Evolutionary conservation across 2,797 vertebrate species (phyloP).

Genomic region (Lacerta viridis): DNA sequence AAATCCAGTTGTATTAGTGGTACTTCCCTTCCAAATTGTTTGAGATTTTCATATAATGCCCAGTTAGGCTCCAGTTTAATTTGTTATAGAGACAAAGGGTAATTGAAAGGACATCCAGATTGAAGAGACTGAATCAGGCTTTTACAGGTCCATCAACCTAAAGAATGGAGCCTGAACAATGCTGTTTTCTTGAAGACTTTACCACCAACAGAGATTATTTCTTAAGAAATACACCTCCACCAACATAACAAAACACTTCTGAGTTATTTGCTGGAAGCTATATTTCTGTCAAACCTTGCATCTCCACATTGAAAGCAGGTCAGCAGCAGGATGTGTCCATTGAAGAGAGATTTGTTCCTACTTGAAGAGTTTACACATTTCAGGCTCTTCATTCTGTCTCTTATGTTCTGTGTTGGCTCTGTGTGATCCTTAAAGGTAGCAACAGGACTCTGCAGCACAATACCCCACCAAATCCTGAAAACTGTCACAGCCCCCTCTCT

Average conservation of each 20-base stretch:
- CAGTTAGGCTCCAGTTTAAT: not conserved
- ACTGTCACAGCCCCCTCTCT: not conserved
- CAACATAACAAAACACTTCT: not conserved
- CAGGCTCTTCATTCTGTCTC: not conserved
- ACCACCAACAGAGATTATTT: not conserved
- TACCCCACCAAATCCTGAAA: conserved; percentile 21
- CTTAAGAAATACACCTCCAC: not conserved
- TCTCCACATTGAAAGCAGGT: not conserved
- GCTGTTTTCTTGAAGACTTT: not conserved
- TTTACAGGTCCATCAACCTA: no score
- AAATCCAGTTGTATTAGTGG: no score
- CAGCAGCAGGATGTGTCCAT: not conserved
- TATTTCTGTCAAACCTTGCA: not conserved
- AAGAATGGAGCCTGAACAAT: not conserved
- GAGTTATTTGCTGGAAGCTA: not conserved
- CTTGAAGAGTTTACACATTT: not conserved
- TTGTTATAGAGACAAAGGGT: not conserved
- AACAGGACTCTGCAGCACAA: conserved; percentile 28
- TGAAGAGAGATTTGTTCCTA: not conserved
- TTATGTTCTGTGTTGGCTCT: not conserved
- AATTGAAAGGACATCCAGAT: not conserved
- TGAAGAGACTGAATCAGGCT: not conserved
- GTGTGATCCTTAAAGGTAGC: conserved; percentile 55
- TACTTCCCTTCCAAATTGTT: no score
- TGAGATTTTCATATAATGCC: no score